Evolutionary conservation across 2,888 invertebrate genomes (phyloP).

Genomic region (Toxonevra muliebris): DNA sequence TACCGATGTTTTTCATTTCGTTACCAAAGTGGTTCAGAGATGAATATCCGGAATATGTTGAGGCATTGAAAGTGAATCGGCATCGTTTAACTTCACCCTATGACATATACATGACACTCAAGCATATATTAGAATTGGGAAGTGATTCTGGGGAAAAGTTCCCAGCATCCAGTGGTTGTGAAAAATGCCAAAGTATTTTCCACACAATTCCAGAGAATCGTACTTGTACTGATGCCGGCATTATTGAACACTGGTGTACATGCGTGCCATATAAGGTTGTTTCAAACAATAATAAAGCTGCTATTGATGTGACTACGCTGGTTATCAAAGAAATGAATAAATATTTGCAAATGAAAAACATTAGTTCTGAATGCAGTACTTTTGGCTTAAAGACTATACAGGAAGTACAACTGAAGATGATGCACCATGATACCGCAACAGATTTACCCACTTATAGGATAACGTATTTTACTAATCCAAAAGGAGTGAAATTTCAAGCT

Average conservation of each 20-base stretch:
- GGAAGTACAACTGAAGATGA: constrained; percentile 25
- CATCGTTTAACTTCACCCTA: constrained; percentile 76
- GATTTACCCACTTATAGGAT: constrained; percentile 34
- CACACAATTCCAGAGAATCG: constrained; percentile 69
- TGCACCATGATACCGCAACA: constrained; percentile 13
- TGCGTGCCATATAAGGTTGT: constrained; percentile 69
- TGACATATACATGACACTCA: constrained; percentile 75
- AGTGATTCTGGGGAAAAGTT: constrained; percentile 38
- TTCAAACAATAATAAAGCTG: constrained; percentile 13
- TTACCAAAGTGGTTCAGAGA: constrained; percentile 72
- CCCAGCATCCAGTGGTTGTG: constrained; percentile 66
- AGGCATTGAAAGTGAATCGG: constrained; percentile 69
- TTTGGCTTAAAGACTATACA: constrained; percentile 39
- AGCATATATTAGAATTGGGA: constrained; percentile 69
- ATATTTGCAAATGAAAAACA: constrained; percentile 41
- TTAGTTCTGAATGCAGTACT: constrained; percentile 43
- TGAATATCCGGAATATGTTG: constrained; percentile 67
- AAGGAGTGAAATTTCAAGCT: constrained; percentile 43
- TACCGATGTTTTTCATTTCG: constrained; percentile 78
- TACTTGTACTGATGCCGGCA: constrained; percentile 74
- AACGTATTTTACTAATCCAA: constrained; percentile 32
- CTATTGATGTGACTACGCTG: constrained; percentile 29
- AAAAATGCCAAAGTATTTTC: constrained; percentile 74
- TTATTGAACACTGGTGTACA: constrained; percentile 79
- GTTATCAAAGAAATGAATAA: constrained; percentile 47